phyloP scores from a whole-genome alignment of 2,888 invertebrate species.

The Polydrusus pterygomalis region DNA sequence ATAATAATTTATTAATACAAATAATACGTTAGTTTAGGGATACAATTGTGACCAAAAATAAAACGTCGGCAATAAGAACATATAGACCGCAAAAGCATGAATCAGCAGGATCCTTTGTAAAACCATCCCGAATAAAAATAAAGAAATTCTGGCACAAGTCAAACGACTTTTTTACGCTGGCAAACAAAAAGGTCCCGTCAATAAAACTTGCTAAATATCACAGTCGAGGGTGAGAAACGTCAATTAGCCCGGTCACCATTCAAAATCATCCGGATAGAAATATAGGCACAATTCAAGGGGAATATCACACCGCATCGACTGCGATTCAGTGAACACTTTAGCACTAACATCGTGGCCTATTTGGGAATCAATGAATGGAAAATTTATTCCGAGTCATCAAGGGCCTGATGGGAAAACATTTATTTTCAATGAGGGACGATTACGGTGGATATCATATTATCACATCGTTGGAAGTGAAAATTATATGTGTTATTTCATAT shows the following conservation, averaged over 20 bases:
- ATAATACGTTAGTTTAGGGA: too few species aligned
- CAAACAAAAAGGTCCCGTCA: slow-evolving; percentile 51
- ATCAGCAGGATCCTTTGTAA: slow-evolving; percentile 39
- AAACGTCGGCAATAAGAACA: neutral
- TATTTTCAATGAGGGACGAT: slow-evolving; percentile 36
- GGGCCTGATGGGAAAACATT: slow-evolving; percentile 54
- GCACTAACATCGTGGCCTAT: slow-evolving; percentile 66
- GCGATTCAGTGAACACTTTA: slow-evolving; percentile 66
- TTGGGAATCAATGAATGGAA: slow-evolving; percentile 70
- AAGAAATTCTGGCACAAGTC: slow-evolving; percentile 43
- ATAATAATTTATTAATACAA: too few species aligned
- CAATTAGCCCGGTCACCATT: slow-evolving; percentile 66
- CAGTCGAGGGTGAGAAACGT: slow-evolving; percentile 64
- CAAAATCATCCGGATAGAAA: slow-evolving; percentile 65
- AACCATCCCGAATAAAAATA: slow-evolving; percentile 28
- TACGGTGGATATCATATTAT: slow-evolving; percentile 5
- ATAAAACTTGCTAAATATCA: slow-evolving; percentile 63
- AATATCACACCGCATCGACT: slow-evolving; percentile 63
- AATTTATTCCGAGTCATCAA: slow-evolving; percentile 67
- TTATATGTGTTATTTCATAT: neutral
- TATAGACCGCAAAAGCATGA: slow-evolving; percentile 16
- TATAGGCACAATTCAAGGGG: slow-evolving; percentile 62
- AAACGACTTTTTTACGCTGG: slow-evolving; percentile 54
- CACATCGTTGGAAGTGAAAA: neutral
- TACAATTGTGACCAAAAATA: neutral